These are phyloP conservation scores for Therioaphis trifolii DNA, from an alignment of 2,888 invertebrate species.

Conservation along the genomic window DNA sequence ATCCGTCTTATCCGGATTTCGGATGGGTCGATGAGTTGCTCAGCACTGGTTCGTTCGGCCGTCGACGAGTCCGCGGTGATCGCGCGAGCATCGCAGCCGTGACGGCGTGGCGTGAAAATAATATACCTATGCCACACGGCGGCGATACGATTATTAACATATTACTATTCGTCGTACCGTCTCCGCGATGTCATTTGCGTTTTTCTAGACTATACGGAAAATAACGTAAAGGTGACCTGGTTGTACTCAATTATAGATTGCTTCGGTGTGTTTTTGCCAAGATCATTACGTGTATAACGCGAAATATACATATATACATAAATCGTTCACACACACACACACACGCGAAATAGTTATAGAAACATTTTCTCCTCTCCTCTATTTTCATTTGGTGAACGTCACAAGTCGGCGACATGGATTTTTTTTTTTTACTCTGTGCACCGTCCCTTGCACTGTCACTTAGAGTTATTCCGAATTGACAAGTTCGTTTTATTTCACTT, in stretches of 20 bases:
- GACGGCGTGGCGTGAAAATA: not conserved
- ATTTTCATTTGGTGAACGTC: slow-evolving; percentile 12
- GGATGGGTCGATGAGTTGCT: no score
- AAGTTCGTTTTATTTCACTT: slow-evolving; percentile 11
- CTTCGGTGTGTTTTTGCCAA: slow-evolving; percentile 9
- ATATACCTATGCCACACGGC: no score
- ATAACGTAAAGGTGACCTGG: not conserved
- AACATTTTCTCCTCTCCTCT: not conserved
- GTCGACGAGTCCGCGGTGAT: no score
- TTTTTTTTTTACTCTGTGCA: not conserved
- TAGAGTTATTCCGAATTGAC: slow-evolving; percentile 17
- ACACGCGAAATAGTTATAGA: no score
- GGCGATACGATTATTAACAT: not conserved
- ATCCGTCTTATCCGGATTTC: no score
- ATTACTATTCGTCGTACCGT: no score
- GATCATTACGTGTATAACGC: not conserved
- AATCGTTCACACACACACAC: no score
- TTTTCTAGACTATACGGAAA: not conserved
- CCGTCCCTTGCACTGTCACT: not conserved
- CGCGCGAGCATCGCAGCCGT: no score
- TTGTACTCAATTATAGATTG: slow-evolving; percentile 10
- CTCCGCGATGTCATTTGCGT: not conserved
- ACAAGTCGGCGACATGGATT: not conserved
- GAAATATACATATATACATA: not conserved
- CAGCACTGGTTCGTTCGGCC: no score